These are phyloP conservation scores for Saimiri boliviensis DNA, from an alignment of 2,113 vertebrate genomes.

Conservation along the genomic window DNA sequence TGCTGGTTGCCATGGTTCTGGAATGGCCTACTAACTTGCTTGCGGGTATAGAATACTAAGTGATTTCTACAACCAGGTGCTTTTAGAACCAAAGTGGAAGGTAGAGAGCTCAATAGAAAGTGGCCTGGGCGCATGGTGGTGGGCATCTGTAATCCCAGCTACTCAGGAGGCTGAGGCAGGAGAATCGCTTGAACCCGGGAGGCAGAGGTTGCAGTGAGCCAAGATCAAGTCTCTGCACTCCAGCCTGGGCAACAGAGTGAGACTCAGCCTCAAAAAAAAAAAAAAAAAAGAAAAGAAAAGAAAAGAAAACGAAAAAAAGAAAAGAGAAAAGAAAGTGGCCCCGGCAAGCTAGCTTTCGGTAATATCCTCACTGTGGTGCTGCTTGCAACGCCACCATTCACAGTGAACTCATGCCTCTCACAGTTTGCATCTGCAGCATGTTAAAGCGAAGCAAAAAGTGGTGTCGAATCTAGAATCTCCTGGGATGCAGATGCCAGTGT, in stretches of 20 bases:
- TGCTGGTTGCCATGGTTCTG: conserved; percentile 45
- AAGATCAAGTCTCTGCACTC: too few species aligned
- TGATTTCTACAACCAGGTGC: conserved; percentile 22
- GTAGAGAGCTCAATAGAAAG: neutral
- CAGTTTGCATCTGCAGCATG: neutral
- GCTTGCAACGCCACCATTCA: neutral
- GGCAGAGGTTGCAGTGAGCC: too few species aligned
- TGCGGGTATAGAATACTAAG: neutral
- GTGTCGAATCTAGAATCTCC: neutral
- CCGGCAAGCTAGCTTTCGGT: neutral
- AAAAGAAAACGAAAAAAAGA: too few species aligned
- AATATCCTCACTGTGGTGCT: accelerated
- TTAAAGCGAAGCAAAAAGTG: neutral
- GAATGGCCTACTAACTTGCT: neutral
- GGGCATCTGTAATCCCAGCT: too few species aligned
- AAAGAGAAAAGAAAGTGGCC: neutral
- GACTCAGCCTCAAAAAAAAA: too few species aligned
- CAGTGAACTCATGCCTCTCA: neutral
- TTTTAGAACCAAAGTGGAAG: neutral
- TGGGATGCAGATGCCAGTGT: accelerated
- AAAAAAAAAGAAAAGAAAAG: too few species aligned
- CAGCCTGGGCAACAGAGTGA: too few species aligned
- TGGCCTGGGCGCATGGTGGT: too few species aligned
- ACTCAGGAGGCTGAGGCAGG: too few species aligned
- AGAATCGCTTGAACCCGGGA: too few species aligned